Percentiles rank a stretch among this genome's conserved stretches.
Evolutionary conservation across 1,140 invertebrate species (phyloP).

Genomic region (Rhopalosiphum padi): DNA sequence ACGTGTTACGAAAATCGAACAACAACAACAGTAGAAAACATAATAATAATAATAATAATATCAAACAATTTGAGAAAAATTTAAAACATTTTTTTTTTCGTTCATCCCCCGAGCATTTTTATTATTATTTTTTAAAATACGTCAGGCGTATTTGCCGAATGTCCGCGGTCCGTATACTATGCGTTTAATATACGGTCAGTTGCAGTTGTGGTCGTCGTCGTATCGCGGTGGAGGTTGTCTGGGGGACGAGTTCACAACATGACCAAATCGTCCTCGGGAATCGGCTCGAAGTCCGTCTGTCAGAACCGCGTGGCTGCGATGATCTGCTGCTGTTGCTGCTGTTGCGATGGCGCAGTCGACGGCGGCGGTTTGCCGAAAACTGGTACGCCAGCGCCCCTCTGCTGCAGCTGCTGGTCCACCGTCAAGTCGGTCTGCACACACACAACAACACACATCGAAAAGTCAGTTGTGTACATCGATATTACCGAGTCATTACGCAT

Average conservation of each 20-base stretch:
- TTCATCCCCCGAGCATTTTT: not conserved
- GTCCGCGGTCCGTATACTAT: not conserved
- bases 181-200: not conserved
- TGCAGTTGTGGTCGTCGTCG: not conserved
- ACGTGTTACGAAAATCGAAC: not conserved
- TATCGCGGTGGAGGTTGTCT: not conserved
- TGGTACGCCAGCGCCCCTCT: not conserved
- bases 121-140: not conserved
- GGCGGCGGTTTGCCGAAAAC: not conserved
- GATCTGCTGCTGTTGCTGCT: constrained; percentile 7
- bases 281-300: constrained; percentile 49
- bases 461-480: not conserved
- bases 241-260: constrained; percentile 7
- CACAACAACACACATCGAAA: not conserved
- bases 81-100: not conserved
- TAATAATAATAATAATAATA: too few species aligned
- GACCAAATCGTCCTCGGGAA: constrained; percentile 52
- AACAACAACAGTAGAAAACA: not conserved
- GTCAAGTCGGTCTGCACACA: constrained; percentile 41
- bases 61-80: not conserved
- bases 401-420: not conserved
- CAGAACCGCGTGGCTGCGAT: constrained; percentile 58
- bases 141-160: not conserved
- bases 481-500: not conserved
- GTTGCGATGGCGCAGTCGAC: not conserved